phyloP scores from a whole-genome alignment of 2,113 vertebrate species.

The Eira barbara region DNA sequence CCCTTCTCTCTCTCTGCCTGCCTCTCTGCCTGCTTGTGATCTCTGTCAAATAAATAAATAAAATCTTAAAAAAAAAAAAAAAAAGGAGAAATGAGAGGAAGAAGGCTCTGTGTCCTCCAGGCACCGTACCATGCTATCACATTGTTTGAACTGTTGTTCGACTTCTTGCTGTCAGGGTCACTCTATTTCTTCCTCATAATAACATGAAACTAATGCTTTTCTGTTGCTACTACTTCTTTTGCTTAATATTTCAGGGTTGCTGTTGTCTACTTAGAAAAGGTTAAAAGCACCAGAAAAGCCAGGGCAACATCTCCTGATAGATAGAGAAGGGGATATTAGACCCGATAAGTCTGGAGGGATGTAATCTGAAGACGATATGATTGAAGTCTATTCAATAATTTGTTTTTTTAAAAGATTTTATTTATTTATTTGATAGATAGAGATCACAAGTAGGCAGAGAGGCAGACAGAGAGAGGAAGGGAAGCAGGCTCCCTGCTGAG shows the following conservation, averaged over 20 bases:
- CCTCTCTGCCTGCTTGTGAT: too few species aligned
- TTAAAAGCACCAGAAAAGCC: not conserved
- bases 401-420: too few species aligned
- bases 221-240: not conserved
- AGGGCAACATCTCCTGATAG: not conserved
- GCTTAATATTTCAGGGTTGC: not conserved
- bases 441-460: too few species aligned
- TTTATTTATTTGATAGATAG: too few species aligned
- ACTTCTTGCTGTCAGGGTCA: not conserved
- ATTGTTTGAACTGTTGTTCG: not conserved
- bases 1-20: too few species aligned
- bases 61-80: too few species aligned
- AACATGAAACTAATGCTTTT: not conserved
- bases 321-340: not conserved
- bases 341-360: not conserved
- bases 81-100: not conserved
- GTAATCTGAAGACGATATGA: not conserved
- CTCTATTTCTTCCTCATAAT: not conserved
- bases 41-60: too few species aligned
- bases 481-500: too few species aligned
- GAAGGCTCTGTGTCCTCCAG: not conserved
- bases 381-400: not conserved
- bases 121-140: rapidly evolving
- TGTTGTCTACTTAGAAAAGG: not conserved
- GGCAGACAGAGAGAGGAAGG: too few species aligned